Base-by-base conservation (phyloP, 2,888 invertebrate genomes). In the Cheilosia pagana region DNA sequence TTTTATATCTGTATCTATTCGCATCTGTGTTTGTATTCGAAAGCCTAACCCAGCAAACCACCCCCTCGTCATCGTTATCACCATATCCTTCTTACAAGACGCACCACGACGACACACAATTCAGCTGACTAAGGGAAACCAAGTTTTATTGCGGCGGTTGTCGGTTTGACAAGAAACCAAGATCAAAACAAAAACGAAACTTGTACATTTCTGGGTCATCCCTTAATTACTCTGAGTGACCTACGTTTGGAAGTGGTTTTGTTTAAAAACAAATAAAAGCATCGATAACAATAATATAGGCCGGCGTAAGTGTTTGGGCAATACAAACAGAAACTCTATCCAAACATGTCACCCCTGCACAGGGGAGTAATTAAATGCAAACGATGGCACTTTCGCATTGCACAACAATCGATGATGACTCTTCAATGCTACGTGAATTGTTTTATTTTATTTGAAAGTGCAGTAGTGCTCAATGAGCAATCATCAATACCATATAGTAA, bases 191-290 rank as follows among this genome's bases (percentile, higher is more conserved):
- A 57, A 75, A 53, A 67, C 35, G 48, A 50, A 35, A 23, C 25
- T 68, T 57, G 39, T 62, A 10, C 19, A 12, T 65, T 57, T 74
- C 72, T 74, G 65, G 68, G 70, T 63, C 79, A 74, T 48, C 52
- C 62, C 43, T 52, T 83, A 79, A 83, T 75, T 79, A 83, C 63
- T 70, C 50, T 59, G 23, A 79, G 65, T 63, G 72, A 63, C 68
- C 68, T 28, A 70, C 68, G 78, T 74, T 74, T 74, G 78, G 55
- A 1, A 23, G 45, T 5, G 25, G 53, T 60, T 57, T 57, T 62
- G 43, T 68, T 57, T 52, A 60, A 77, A 57, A 70, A 48, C 35
- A 48, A 57, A 74, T 67, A 81, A 76, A 67, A 60, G n/a, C 23
- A 59, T 65, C 35, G 25, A 52, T 35, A 4, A 12, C 12, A 12